Percentiles rank a stretch among this genome's conserved stretches.
Evolutionary conservation across 1,140 invertebrate genomes (phyloP).

Genomic region (Tenebrio molitor): DNA sequence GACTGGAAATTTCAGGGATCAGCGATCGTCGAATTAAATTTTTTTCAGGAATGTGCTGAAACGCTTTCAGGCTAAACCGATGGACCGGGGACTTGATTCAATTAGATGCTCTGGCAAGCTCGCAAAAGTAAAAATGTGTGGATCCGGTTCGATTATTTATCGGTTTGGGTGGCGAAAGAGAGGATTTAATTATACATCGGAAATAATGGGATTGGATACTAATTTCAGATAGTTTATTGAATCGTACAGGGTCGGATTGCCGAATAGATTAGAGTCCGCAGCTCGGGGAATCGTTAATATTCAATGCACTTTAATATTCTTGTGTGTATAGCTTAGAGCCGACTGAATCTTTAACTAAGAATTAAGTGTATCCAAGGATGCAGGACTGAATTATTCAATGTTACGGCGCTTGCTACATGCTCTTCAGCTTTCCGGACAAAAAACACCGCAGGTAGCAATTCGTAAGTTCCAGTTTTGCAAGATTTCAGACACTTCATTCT

Average conservation of each 20-base stretch:
- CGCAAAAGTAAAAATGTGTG: conserved; percentile 1
- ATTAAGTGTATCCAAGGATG: conserved; percentile 17
- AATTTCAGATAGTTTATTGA: conserved; percentile 33
- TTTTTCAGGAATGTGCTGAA: background rate
- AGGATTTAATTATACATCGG: conserved; percentile 3
- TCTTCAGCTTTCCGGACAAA: background rate
- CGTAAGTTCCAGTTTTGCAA: no score
- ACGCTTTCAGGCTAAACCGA: conserved; percentile 16
- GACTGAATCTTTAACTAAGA: conserved; percentile 31
- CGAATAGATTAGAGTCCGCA: conserved; percentile 27
- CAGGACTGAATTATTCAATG: conserved; percentile 26
- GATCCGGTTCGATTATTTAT: background rate
- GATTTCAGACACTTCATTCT: no score
- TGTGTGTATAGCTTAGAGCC: conserved; percentile 24
- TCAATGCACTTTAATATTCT: conserved; percentile 38
- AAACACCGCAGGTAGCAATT: no score
- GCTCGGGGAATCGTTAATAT: conserved; percentile 21
- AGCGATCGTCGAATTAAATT: conserved; percentile 3
- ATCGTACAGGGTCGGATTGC: conserved; percentile 17
- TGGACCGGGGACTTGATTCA: conserved; percentile 16
- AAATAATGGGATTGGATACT: conserved; percentile 23
- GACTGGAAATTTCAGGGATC: no score
- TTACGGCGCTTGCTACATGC: background rate
- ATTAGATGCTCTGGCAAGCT: conserved; percentile 26
- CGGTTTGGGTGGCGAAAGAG: background rate